Percentiles rank a stretch among this genome's conserved stretches.
phyloP scores from a whole-genome alignment of 92 coral and sea anemone species.

The Meandrina meandrites region DNA sequence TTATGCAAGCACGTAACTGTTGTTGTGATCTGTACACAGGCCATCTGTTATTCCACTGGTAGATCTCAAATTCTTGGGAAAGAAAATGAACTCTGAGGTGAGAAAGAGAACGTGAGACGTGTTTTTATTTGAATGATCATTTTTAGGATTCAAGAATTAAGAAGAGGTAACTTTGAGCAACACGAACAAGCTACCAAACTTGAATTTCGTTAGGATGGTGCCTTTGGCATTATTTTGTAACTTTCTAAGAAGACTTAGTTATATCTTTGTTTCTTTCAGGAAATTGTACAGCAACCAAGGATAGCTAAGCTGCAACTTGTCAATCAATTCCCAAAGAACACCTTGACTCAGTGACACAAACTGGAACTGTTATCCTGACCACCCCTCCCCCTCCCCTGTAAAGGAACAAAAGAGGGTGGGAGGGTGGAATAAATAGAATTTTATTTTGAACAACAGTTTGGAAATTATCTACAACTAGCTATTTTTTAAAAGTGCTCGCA shows the following conservation, averaged over 20 bases:
- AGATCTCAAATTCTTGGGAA: slow-evolving; percentile 63
- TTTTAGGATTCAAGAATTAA: too few species aligned
- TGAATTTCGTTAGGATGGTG: neutral
- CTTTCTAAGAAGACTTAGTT: neutral
- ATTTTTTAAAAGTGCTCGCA: neutral
- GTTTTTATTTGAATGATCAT: neutral
- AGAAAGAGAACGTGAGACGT: too few species aligned
- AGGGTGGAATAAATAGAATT: neutral
- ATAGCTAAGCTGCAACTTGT: slow-evolving; percentile 3
- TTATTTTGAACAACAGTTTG: neutral
- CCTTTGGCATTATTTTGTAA: too few species aligned
- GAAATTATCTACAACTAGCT: neutral
- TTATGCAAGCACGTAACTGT: too few species aligned
- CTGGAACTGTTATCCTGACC: neutral
- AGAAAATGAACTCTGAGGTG: slow-evolving; percentile 34
- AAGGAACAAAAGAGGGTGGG: neutral
- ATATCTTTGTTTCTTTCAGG: neutral
- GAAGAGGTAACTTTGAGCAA: neutral
- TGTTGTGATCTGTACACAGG: slow-evolving; percentile 41
- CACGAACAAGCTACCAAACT: neutral
- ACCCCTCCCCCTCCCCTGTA: neutral
- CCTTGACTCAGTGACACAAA: neutral
- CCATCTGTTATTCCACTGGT: slow-evolving; percentile 95
- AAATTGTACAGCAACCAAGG: slow-evolving; percentile 4
- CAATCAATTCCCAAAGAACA: neutral